Conservation (phyloP, 2,888 invertebrate species). For the Sussaba pulchella region DNA sequence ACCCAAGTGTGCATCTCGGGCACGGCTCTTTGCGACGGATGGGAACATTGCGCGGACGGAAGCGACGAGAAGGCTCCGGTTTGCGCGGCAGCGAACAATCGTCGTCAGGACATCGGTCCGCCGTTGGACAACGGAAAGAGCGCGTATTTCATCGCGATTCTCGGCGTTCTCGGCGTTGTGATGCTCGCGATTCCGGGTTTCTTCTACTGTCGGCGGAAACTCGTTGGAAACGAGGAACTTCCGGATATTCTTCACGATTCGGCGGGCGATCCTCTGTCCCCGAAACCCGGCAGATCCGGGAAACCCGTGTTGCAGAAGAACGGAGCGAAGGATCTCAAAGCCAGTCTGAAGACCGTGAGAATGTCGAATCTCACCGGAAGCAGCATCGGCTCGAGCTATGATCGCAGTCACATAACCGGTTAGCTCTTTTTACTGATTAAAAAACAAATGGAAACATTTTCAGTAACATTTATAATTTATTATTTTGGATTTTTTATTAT, state of each 20-base stretch:
- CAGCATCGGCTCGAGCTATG: conserved; percentile 88
- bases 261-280: conserved; percentile 88
- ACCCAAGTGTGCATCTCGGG: conserved; percentile 90
- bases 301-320: conserved; percentile 82
- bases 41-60: conserved; percentile 92
- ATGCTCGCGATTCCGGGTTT: conserved; percentile 85
- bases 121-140: conserved; percentile 84
- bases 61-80: conserved; percentile 90
- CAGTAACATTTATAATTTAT: too few relatives aligned
- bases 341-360: conserved; percentile 86
- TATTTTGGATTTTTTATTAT: too few relatives aligned
- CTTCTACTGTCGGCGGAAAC: conserved; percentile 86
- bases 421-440: conserved; percentile 71
- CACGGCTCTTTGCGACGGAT: conserved; percentile 90
- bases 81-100: conserved; percentile 85
- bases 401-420: conserved; percentile 90
- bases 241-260: conserved; percentile 87
- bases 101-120: conserved; percentile 81
- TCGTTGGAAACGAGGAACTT: conserved; percentile 84
- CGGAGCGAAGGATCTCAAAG: conserved; percentile 80
- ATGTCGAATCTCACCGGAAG: conserved; percentile 89
- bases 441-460: too few relatives aligned
- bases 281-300: conserved; percentile 84
- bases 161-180: conserved; percentile 86
- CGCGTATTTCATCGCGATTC: conserved; percentile 86